Conservation (phyloP, 2,797 vertebrate genomes). For the Chelidonichthys spinosus region DNA sequence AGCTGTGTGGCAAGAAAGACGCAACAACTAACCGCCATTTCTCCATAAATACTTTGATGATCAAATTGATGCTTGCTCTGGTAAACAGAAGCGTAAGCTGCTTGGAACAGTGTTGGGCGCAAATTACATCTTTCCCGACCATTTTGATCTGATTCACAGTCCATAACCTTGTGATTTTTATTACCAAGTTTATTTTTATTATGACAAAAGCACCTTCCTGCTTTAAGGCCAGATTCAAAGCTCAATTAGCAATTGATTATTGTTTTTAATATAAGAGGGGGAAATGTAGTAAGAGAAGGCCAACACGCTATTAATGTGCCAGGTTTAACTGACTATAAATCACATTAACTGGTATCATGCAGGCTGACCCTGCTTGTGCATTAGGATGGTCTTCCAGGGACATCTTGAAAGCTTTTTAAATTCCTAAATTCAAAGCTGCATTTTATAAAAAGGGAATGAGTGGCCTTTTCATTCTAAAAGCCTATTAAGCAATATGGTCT, state of each 20-base stretch:
- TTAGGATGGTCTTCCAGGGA: background rate
- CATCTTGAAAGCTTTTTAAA: conserved; percentile 3
- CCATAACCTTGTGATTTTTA: background rate
- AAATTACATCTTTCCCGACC: background rate
- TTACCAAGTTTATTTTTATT: background rate
- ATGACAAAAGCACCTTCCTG: background rate
- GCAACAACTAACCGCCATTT: no score
- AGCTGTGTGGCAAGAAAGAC: no score
- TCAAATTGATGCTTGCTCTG: no score
- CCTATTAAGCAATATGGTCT: background rate
- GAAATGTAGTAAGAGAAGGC: background rate
- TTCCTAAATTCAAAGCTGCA: background rate
- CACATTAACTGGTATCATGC: background rate
- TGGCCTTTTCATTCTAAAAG: conserved; percentile 2
- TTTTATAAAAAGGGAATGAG: background rate
- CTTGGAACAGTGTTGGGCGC: background rate
- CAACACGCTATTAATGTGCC: background rate
- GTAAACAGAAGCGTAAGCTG: no score
- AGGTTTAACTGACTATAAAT: background rate
- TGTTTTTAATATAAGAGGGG: background rate
- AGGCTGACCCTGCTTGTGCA: no score
- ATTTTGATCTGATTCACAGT: background rate
- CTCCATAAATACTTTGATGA: no score
- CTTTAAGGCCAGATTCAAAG: background rate
- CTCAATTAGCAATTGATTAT: background rate